Evolutionary conservation across 2,888 invertebrate species (phyloP), one percentile per base, ranked within the genome.

Genomic region (Agrotis puta): DNA sequence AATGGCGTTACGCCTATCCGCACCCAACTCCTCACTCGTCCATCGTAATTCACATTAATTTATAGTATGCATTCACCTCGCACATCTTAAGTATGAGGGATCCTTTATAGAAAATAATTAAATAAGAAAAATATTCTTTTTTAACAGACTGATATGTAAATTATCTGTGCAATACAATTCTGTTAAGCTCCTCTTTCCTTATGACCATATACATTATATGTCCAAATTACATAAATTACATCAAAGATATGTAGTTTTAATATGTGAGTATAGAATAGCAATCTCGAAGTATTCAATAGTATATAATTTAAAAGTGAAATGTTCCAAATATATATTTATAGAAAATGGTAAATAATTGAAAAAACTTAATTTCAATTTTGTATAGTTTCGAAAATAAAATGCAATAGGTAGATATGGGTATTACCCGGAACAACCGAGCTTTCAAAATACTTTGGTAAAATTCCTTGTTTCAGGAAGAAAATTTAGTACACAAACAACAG

Each of bases 171-270:
- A 79, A 85, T 79, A 61, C 24, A 74, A 67, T 58, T 58, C 11
- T 57, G 63, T 57, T 71, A 85, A 57, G 27, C 20, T 68, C 50
- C 50, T 57, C 20, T 54, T 54, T 51, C 63, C 66, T 69, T 67
- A 57, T 62, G 51, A 68, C 57, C 61, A 54, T 70, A 62, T 6
- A 3, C 6, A 27, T 27, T 61, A 68, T 24, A 53, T 68, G 9
- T 70, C 74, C 57, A 71, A 69, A 66, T 66, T 22, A 69, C 62
- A 3, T 71, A 70, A 65, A 65, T 56, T 3, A 64, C 71, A 71
- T 69, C 59, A 72, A 78, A 78, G 73, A 83, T 85, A 84, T 81
- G 74, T 76, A 58, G 33, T 64, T 76, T 64, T 51, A 9, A 58
- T 48, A 58, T 61, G 20, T 48, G 3, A 39, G 9, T 63, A 59